These are phyloP conservation scores for Latrodectus hesperus DNA, from an alignment of 2,888 invertebrate genomes.

Conservation along the genomic window DNA sequence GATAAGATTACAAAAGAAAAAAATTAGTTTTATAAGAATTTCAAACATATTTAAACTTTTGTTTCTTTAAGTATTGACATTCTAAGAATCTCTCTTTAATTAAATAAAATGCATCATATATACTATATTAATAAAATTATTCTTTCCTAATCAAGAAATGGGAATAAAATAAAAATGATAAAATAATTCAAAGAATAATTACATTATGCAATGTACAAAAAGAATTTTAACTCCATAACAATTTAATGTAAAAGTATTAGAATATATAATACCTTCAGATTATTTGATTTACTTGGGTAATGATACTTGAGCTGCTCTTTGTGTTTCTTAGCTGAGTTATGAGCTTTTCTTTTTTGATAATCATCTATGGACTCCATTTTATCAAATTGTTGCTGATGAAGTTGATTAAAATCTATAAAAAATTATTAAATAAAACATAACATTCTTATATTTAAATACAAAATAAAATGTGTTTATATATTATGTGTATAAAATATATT, in stretches of 20 bases:
- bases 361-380: conserved; percentile 64
- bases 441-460: too few relatives aligned
- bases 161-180: not conserved
- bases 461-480: too few relatives aligned
- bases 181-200: not conserved
- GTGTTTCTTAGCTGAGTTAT: conserved; percentile 37
- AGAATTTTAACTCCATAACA: not conserved
- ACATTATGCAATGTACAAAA: not conserved
- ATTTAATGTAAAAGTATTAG: not conserved
- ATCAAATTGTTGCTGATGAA: conserved; percentile 42
- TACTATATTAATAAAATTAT: not conserved
- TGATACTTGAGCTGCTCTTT: not conserved
- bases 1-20: too few relatives aligned
- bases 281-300: not conserved
- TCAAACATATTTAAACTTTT: too few relatives aligned
- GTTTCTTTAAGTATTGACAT: too few relatives aligned
- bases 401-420: conserved; percentile 35
- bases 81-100: not conserved
- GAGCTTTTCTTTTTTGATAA: conserved; percentile 32
- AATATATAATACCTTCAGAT: conserved; percentile 10
- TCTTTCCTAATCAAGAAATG: not conserved
- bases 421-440: not conserved
- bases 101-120: not conserved
- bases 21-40: too few relatives aligned
- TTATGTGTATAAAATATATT: too few relatives aligned